Evolutionary conservation across 2,113 vertebrate genomes (phyloP).

Genomic region (Mungos mungo): DNA sequence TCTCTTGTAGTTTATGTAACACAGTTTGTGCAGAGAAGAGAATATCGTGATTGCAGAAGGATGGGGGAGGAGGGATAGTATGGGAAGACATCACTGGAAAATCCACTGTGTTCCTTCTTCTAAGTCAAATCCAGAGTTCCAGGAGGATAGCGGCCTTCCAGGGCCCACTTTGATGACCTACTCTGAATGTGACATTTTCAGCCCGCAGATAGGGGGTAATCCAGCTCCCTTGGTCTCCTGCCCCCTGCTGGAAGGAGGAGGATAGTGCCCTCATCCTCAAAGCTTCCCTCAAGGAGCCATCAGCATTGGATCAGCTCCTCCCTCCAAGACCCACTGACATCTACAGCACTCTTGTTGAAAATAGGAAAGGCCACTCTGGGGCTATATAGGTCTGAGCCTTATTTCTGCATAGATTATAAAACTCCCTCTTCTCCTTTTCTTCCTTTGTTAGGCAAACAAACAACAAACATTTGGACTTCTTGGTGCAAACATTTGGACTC

Average conservation of each 20-base stretch:
- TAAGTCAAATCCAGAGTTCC: neutral
- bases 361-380: too few species aligned
- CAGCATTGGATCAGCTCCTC: neutral
- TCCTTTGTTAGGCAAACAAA: neutral
- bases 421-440: neutral
- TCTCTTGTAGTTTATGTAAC: neutral
- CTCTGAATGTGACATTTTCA: neutral
- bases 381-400: neutral
- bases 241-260: neutral
- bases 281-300: neutral
- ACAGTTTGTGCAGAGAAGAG: neutral
- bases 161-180: neutral
- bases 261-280: too few species aligned
- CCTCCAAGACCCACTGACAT: neutral
- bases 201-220: neutral
- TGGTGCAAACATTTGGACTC: neutral
- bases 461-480: too few species aligned
- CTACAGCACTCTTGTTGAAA: neutral
- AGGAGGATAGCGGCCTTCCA: neutral
- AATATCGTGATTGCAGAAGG: neutral
- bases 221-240: neutral
- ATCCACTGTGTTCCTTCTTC: neutral
- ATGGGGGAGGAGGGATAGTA: too few species aligned
- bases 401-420: neutral
- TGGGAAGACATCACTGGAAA: neutral